Evolutionary conservation across 1,140 invertebrate genomes (phyloP), one percentile per base, ranked within the genome.

Genomic region (Cepaea nemoralis): DNA sequence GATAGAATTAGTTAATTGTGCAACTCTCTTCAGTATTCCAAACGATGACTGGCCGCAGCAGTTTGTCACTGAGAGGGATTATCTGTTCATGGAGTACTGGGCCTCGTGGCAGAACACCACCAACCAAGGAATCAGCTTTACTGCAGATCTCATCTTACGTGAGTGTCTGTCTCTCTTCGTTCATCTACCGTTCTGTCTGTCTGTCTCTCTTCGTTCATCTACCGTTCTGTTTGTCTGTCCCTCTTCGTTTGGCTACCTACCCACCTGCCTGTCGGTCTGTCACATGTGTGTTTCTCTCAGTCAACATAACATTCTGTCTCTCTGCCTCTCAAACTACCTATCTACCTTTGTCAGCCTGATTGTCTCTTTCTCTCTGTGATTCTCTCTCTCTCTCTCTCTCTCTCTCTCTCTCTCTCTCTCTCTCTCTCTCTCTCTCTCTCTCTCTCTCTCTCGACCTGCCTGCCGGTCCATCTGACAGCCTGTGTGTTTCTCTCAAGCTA

Each of bases 401-500:
- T 76, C 31, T 76, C 42, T 76, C 31, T 76, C 42, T 76, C 31
- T 76, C n/a, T 76, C 31, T 76, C n/a, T 76, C 31, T 76, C 42
- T 76, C 31, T 48, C 42, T 50, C 31, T 76, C 39, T 76, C 31
- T 76, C 42, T 76, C 31, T 76, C n/a, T 48, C 31, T 50, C 39
- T 48, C 31, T 76, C 31, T 50, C n/a, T 50, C 42, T 76, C n/a
- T 50, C 42, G 48, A 50, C 55, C 50, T 55, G n/a, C n/a, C 50
- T 55, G n/a, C n/a, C 50, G 14, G 24, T 55, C 50, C 3, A 22
- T 55, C 42, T 50, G 45, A 50, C 42, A 39, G 55, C 39, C 45
- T 77, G 55, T 77, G 27, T 77, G 55, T 77, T 31, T 83, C 63
- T 83, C 63, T 83, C 63, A 80, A 66, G 80, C 37, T 83, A 42